Percentiles rank a stretch among this genome's conserved stretches.
Conservation (phyloP, 1,140 invertebrate genomes). For the Drosophila varians region DNA sequence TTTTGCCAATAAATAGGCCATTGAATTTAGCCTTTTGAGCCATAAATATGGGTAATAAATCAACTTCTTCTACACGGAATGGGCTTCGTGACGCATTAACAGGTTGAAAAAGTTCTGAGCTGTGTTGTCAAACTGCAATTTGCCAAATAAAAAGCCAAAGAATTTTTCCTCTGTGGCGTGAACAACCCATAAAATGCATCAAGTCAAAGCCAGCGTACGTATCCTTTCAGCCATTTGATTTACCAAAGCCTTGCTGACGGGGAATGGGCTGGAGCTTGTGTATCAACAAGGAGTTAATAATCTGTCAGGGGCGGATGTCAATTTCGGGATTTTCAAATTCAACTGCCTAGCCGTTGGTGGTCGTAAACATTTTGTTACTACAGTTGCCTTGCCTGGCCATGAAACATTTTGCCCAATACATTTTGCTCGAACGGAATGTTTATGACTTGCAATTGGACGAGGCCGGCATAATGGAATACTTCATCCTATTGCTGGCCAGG, state of each 20-base stretch:
- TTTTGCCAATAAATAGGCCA: conserved; percentile 43
- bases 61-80: conserved; percentile 9
- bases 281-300: background rate
- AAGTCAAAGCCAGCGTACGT: conserved; percentile 29
- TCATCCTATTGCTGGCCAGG: background rate
- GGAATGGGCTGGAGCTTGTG: background rate
- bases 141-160: conserved; percentile 22
- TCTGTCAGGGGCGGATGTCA: background rate
- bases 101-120: conserved; percentile 37
- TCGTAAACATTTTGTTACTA: background rate
- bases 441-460: background rate
- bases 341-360: background rate
- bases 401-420: background rate
- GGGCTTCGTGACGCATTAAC: conserved; percentile 34
- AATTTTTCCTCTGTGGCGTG: conserved; percentile 7
- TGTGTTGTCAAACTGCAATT: conserved; percentile 42
- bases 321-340: background rate
- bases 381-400: background rate
- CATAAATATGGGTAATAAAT: conserved; percentile 40
- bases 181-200: conserved; percentile 45
- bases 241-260: conserved; percentile 29
- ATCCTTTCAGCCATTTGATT: conserved; percentile 44
- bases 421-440: background rate
- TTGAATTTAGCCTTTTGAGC: conserved; percentile 14
- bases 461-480: background rate